phyloP scores from a whole-genome alignment of 2,113 vertebrate species.

The Sinocyclocheilus rhinocerous region DNA sequence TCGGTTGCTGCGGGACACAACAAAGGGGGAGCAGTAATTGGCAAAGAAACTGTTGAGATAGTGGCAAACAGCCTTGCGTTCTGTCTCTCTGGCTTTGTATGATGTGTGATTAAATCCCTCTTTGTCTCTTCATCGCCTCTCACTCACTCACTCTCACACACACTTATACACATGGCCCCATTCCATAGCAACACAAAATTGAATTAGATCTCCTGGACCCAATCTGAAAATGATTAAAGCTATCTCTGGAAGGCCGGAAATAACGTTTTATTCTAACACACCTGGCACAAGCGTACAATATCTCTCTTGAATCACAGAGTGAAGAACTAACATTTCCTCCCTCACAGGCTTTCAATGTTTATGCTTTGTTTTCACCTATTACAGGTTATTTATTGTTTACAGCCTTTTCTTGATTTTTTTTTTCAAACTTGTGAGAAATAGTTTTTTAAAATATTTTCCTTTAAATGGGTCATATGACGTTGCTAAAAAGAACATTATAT shows the following conservation, averaged over 20 bases:
- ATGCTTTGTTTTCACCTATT: background rate
- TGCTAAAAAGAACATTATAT: too few species aligned
- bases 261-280: conserved; percentile 38
- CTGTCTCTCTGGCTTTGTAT: conserved; percentile 44
- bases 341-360: background rate
- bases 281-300: conserved; percentile 34
- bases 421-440: too few species aligned
- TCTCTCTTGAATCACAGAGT: conserved; percentile 28
- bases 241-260: conserved; percentile 42
- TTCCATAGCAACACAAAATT: conserved; percentile 50
- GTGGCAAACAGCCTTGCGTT: conserved; percentile 16
- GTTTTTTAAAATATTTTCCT: background rate
- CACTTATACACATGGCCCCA: conserved; percentile 30
- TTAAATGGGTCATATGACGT: too few species aligned
- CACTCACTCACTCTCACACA: conserved; percentile 44
- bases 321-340: background rate
- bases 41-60: conserved; percentile 24
- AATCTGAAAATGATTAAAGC: conserved; percentile 54
- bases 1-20: background rate
- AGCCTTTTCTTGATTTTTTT: background rate
- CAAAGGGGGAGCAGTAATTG: conserved; percentile 26
- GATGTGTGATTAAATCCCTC: conserved; percentile 50
- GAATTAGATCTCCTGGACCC: conserved; percentile 49
- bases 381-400: background rate
- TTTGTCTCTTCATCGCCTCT: conserved; percentile 38